phyloP scores from a whole-genome alignment of 2,113 vertebrate genomes.

The Morone saxatilis region DNA sequence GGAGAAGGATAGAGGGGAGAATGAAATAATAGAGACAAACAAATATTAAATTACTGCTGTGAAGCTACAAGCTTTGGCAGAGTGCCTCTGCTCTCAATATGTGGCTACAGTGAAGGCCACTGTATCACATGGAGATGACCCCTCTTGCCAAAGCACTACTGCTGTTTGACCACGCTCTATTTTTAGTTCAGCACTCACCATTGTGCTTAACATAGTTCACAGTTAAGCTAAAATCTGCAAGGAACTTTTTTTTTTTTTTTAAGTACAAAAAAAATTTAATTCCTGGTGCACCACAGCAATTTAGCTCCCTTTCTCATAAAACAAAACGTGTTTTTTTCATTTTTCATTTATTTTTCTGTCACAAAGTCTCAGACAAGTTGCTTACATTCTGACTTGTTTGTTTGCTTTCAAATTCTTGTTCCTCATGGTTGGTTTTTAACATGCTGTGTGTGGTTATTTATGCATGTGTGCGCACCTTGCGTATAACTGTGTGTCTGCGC shows the following conservation, averaged over 20 bases:
- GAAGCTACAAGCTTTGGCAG: conserved; percentile 83
- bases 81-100: conserved; percentile 63
- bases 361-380: conserved; percentile 66
- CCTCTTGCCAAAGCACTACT: conserved; percentile 79
- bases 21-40: conserved; percentile 81
- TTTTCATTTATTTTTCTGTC: conserved; percentile 60
- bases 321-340: conserved; percentile 58
- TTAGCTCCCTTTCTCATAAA: conserved; percentile 64
- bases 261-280: neutral
- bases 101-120: conserved; percentile 66
- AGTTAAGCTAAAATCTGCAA: conserved; percentile 80
- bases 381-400: conserved; percentile 77
- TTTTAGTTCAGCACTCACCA: conserved; percentile 85
- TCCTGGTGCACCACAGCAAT: conserved; percentile 56
- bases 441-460: conserved; percentile 64
- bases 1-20: conserved; percentile 47
- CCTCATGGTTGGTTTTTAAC: conserved; percentile 72
- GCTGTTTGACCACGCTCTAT: conserved; percentile 85
- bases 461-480: conserved; percentile 60
- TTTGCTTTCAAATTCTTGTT: conserved; percentile 75
- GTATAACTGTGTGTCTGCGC: conserved; percentile 38
- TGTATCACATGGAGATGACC: conserved; percentile 81
- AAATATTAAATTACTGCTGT: conserved; percentile 85
- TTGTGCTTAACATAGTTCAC: conserved; percentile 82
- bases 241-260: conserved; percentile 52